Percentiles rank a stretch among this genome's conserved stretches.
Evolutionary conservation across 2,113 vertebrate genomes (phyloP).

Genomic region (Engystomops pustulosus): DNA sequence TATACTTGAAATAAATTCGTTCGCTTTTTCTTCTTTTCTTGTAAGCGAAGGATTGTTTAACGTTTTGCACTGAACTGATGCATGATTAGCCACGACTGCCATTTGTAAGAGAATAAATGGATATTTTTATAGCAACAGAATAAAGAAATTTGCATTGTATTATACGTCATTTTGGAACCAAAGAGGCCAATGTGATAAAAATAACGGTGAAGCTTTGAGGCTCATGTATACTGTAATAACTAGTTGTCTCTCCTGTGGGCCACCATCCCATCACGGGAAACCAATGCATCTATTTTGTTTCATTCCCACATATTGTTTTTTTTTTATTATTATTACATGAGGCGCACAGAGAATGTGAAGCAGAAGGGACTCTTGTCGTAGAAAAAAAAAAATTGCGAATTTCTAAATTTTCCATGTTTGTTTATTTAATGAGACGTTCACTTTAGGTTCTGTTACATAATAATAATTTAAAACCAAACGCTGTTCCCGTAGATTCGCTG

Average conservation of each 20-base stretch:
- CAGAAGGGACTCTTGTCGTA: constrained; percentile 72
- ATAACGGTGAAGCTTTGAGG: constrained; percentile 86
- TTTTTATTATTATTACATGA: constrained; percentile 77
- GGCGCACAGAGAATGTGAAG: constrained; percentile 83
- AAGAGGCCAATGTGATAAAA: constrained; percentile 96
- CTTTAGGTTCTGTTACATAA: constrained; percentile 94
- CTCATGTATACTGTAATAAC: constrained; percentile 71
- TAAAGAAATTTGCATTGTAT: constrained; percentile 83
- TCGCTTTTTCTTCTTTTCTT: constrained; percentile 91
- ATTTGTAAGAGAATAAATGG: constrained; percentile 85
- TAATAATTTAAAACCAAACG: constrained; percentile 95
- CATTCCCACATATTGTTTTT: constrained; percentile 72
- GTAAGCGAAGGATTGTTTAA: constrained; percentile 95
- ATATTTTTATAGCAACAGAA: constrained; percentile 98
- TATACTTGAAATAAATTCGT: constrained; percentile 99
- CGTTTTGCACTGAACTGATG: constrained; percentile 99
- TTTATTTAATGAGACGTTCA: constrained; percentile 97
- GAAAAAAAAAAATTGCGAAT: constrained; percentile 75
- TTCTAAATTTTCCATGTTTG: constrained; percentile 80
- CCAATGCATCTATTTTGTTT: constrained; percentile 86
- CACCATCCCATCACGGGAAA: constrained; percentile 85
- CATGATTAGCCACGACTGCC: constrained; percentile 96
- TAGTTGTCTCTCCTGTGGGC: constrained; percentile 75
- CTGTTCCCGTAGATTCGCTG: constrained; percentile 82
- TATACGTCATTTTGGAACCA: constrained; percentile 95